A percentile compares a stretch with the other conserved stretches of the same genome.
Evolutionary conservation across 2,888 invertebrate species (phyloP).

Genomic region (Laspeyria flexula): DNA sequence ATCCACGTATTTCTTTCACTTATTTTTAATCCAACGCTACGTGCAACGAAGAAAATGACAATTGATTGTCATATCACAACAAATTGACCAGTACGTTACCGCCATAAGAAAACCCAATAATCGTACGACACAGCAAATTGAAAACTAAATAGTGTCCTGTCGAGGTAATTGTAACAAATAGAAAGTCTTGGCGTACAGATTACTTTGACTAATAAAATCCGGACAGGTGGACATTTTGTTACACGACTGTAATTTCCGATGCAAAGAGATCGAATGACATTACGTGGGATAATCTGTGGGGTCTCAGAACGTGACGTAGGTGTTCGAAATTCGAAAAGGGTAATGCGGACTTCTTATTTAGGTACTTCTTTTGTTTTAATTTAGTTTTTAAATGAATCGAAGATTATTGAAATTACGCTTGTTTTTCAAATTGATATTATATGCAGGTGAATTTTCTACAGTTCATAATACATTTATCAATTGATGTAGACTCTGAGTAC

Average conservation of each 20-base stretch:
- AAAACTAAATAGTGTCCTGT: constrained; percentile 35
- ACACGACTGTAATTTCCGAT: constrained; percentile 19
- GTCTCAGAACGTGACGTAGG: background rate
- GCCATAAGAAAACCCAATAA: constrained; percentile 31
- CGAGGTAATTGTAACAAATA: constrained; percentile 46
- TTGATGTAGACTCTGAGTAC: too few relatives aligned
- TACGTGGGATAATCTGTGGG: constrained; percentile 5
- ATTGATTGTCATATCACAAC: constrained; percentile 7
- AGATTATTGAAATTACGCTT: too few relatives aligned
- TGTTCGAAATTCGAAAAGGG: background rate
- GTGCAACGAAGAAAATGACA: constrained; percentile 7
- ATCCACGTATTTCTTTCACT: constrained; percentile 4
- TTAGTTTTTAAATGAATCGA: too few relatives aligned
- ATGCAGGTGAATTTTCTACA: too few relatives aligned
- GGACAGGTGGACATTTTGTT: constrained; percentile 9
- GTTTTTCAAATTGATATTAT: too few relatives aligned
- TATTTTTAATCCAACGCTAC: background rate
- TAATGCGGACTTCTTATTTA: background rate
- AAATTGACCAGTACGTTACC: constrained; percentile 6
- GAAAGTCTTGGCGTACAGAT: constrained; percentile 22
- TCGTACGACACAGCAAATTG: constrained; percentile 29
- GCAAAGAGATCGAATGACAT: constrained; percentile 11
- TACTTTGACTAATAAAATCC: constrained; percentile 26
- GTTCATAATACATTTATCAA: too few relatives aligned
- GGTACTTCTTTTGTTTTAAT: too few relatives aligned